Evolutionary conservation across 2,113 vertebrate genomes (phyloP).

Genomic region (Hippolais icterina): DNA sequence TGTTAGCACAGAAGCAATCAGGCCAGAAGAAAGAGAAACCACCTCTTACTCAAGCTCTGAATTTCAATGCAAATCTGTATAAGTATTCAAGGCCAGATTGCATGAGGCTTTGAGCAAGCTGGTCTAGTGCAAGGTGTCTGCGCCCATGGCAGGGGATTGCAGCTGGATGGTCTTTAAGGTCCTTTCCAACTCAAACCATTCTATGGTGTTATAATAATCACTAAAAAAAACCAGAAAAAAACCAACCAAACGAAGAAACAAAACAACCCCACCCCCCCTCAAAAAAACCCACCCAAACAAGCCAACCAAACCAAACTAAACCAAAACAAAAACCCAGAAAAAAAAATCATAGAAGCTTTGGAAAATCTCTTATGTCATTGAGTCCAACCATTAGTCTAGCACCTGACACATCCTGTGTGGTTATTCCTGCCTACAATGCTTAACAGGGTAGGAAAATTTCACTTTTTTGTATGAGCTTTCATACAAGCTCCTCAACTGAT

Average conservation of each 20-base stretch:
- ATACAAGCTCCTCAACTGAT: not conserved
- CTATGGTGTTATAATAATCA: not conserved
- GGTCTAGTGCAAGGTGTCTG: not conserved
- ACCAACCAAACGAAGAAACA: not conserved
- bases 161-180: not conserved
- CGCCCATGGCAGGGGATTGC: not conserved
- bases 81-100: not conserved
- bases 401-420: not conserved
- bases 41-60: not conserved
- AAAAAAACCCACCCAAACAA: no score
- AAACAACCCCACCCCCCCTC: no score
- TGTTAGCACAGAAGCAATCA: not conserved
- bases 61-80: not conserved
- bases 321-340: no score
- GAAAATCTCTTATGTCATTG: not conserved
- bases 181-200: not conserved
- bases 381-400: not conserved
- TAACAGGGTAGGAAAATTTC: not conserved
- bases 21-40: not conserved
- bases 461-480: not conserved
- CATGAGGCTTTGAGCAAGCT: not conserved
- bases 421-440: not conserved
- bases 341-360: not conserved
- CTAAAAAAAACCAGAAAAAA: no score
- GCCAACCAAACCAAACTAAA: no score